A percentile compares a stretch with the other conserved stretches of the same genome.
These are phyloP conservation scores for Conus canariensis DNA, from an alignment of 2,888 invertebrate species.

Conservation along the genomic window DNA sequence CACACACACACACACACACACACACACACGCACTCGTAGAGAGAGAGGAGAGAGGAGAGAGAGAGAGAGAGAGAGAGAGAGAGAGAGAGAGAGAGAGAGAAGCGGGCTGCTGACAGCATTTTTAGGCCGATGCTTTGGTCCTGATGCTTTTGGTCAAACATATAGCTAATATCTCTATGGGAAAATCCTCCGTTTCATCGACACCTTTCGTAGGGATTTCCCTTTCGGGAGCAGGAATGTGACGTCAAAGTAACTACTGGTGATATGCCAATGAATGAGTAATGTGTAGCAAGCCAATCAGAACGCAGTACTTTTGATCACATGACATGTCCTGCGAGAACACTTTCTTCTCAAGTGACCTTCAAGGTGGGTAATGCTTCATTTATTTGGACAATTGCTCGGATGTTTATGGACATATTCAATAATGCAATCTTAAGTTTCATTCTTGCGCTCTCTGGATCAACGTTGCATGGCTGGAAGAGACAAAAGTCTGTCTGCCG, in stretches of 20 bases:
- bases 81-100: too few species aligned
- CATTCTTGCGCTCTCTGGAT: neutral
- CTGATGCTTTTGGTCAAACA: too few species aligned
- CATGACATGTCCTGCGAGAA: conserved; percentile 51
- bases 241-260: conserved; percentile 55
- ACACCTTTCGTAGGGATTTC: conserved; percentile 42
- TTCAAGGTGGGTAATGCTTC: conserved; percentile 40
- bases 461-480: conserved; percentile 11
- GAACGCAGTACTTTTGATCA: conserved; percentile 53
- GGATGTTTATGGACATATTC: neutral
- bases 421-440: neutral
- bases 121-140: too few species aligned
- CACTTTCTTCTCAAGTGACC: conserved; percentile 40
- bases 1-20: conserved; percentile 13
- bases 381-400: conserved; percentile 20
- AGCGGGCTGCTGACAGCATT: too few species aligned
- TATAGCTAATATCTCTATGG: too few species aligned
- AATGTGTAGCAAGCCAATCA: conserved; percentile 53
- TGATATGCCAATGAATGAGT: conserved; percentile 55
- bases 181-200: neutral
- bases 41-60: too few species aligned
- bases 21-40: neutral
- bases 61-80: too few species aligned
- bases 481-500: conserved; percentile 20
- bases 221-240: conserved; percentile 42